Evolutionary conservation across 1,140 invertebrate species (phyloP), one percentile per base, ranked within the genome.

Genomic region (Procambarus virginalis): DNA sequence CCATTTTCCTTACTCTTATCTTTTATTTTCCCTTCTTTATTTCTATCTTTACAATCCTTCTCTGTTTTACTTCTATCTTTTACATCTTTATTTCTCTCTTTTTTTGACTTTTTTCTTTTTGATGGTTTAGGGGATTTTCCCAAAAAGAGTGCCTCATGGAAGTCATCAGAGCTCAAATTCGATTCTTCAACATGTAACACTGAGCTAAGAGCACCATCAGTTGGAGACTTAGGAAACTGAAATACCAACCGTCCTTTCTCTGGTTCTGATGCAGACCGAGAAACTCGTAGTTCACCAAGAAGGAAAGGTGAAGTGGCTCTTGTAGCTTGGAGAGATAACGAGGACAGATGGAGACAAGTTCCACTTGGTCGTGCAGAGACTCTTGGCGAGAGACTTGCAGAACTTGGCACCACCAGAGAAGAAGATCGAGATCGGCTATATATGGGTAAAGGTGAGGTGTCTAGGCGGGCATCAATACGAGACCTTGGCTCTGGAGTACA

Each of bases 101-200:
- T 86, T 78, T 92, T 92, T 3, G 92, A 92, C 51, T 89, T 88
- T 76, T 91, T 91, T 75, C 91, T 87, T 58, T 92, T 91, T 3
- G 86, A 86, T 51, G 90, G 91, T 84, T 95, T 95, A 0, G 95
- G 95, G 6, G 95, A 95, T 76, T 95, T 93, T 92, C 95, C 95
- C 55, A 95, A 92, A 90, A 95, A 95, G 4, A 95, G 92, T 20
- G 95, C 95, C 93, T 95, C 95, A 92, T 95, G 95, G 92, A 95
- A 95, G 93, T 95, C 95, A 92, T 95, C 95, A 6, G 95, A 95
- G 93, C 95, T 95, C n/a, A 95, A 92, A 92, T 95, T 95, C 6
- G 94, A 95, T 92, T 95, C 95, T 93, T 95, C 95, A 22, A 95
- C 94, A 92, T 95, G 95, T 46, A 95, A 93, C 55, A 95, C 95